Percentiles rank a stretch among this genome's conserved stretches.
Conservation (phyloP, 2,113 vertebrate genomes). For the Etheostoma cragini region DNA sequence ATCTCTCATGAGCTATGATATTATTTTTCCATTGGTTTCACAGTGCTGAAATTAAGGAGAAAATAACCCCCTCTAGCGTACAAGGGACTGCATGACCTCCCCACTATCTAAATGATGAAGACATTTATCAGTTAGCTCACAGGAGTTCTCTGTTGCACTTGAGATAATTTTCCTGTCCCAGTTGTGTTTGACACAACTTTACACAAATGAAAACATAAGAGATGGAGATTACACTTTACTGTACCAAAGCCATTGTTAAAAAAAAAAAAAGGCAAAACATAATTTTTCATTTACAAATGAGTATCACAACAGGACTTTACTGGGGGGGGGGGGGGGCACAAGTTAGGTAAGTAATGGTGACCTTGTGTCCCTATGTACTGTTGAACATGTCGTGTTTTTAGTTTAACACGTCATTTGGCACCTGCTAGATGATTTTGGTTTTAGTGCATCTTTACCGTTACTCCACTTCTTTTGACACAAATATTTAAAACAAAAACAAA, state of each 20-base stretch:
- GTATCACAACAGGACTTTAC: too few relatives aligned
- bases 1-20: neutral
- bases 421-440: neutral
- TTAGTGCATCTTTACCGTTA: neutral
- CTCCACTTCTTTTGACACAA: neutral
- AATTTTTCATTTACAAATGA: too few relatives aligned
- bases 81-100: slow-evolving; percentile 1
- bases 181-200: neutral
- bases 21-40: neutral
- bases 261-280: too few relatives aligned
- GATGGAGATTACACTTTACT: neutral
- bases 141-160: neutral
- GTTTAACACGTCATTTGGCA: neutral
- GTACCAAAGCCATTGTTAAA: too few relatives aligned
- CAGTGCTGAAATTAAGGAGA: neutral
- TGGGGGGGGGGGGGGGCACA: too few relatives aligned
- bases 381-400: too few relatives aligned
- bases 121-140: neutral
- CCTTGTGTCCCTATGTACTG: too few relatives aligned
- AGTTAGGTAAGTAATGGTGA: too few relatives aligned
- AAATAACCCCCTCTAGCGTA: slow-evolving; percentile 56
- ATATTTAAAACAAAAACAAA: neutral
- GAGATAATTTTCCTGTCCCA: neutral
- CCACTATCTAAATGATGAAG: too few relatives aligned
- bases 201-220: neutral